These are phyloP conservation scores for Cetoscarus ocellatus DNA, from an alignment of 2,797 vertebrate species.

Conservation along the genomic window DNA sequence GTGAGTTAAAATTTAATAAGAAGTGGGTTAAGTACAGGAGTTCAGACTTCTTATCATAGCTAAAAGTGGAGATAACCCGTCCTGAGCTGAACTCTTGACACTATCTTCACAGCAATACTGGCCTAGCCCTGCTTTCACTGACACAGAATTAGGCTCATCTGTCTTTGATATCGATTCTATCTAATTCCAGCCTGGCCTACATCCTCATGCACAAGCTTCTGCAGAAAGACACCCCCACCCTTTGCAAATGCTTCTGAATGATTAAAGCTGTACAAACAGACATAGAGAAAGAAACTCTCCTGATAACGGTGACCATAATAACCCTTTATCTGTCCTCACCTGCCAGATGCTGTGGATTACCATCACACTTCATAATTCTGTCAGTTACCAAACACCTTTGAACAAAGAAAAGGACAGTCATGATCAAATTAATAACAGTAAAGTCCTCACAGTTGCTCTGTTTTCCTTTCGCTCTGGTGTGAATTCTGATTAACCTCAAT, in stretches of 20 bases:
- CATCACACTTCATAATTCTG: slow-evolving; percentile 31
- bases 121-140: neutral
- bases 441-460: neutral
- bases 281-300: slow-evolving; percentile 30
- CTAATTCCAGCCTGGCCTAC: slow-evolving; percentile 33
- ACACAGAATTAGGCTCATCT: no score
- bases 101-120: slow-evolving; percentile 4
- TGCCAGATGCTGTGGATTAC: slow-evolving; percentile 25
- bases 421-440: neutral
- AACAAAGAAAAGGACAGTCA: slow-evolving; percentile 2
- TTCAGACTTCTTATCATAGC: slow-evolving; percentile 4
- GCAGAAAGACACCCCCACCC: neutral
- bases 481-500: no score
- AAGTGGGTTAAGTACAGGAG: neutral
- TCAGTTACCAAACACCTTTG: slow-evolving; percentile 25
- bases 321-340: slow-evolving; percentile 33
- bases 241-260: neutral
- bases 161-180: slow-evolving; percentile 41
- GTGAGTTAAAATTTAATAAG: neutral
- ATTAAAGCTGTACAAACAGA: slow-evolving; percentile 24
- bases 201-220: slow-evolving; percentile 1
- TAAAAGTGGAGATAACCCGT: slow-evolving; percentile 6
- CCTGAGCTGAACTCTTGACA: slow-evolving; percentile 5
- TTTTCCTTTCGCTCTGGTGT: slow-evolving; percentile 2
- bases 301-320: neutral